Conservation (phyloP, 1,140 invertebrate species). For the Lepidurus couesii region DNA sequence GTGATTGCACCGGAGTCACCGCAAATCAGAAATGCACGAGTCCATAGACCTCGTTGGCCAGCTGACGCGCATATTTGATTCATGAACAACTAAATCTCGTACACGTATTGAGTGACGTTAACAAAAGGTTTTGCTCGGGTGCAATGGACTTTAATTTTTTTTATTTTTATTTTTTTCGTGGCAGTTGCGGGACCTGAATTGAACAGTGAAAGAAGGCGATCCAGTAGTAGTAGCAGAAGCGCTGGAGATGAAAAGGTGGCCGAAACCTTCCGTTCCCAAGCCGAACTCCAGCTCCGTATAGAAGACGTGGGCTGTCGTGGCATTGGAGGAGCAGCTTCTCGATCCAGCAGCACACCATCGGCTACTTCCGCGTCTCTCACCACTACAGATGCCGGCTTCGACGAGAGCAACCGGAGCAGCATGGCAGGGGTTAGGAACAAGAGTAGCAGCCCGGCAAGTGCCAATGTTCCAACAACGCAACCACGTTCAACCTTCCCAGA, state of each 20-base stretch:
- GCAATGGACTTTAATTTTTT: background rate
- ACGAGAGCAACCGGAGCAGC: background rate
- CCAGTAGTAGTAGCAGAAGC: background rate
- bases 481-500: background rate
- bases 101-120: background rate
- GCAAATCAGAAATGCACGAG: no score
- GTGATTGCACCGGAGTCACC: no score
- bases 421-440: background rate
- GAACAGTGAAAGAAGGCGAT: background rate
- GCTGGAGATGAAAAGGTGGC: background rate
- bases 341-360: slow-evolving; percentile 8
- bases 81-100: background rate
- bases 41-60: no score
- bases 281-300: slow-evolving; percentile 9
- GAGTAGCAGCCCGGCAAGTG: background rate
- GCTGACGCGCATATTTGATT: no score
- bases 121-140: background rate
- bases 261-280: slow-evolving; percentile 8
- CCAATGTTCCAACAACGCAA: background rate
- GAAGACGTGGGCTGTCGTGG: slow-evolving; percentile 11
- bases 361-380: background rate
- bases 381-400: slow-evolving; percentile 13
- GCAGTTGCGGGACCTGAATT: background rate
- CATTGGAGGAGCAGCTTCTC: background rate
- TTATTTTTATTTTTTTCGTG: background rate